phyloP scores from a whole-genome alignment of 2,888 invertebrate species.

The Entomobrya proxima region DNA sequence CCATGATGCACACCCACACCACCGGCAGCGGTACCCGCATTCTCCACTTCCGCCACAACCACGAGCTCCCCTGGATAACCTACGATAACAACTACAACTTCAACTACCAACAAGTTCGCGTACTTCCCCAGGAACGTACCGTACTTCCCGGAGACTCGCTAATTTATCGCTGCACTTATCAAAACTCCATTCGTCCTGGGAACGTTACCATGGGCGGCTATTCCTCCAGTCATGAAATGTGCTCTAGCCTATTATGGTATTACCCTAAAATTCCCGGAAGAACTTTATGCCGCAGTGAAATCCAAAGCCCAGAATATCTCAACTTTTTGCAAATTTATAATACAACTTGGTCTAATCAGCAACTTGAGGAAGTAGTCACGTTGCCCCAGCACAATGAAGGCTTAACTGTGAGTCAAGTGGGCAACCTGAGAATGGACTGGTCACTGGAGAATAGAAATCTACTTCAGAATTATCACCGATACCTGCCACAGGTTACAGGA shows the following conservation, averaged over 20 bases:
- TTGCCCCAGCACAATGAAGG: background rate
- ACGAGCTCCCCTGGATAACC: no score
- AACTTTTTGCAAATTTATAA: constrained; percentile 38
- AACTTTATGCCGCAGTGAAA: background rate
- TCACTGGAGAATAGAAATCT: background rate
- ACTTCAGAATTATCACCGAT: constrained; percentile 15
- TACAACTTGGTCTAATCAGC: constrained; percentile 33
- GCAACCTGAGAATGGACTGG: constrained; percentile 16
- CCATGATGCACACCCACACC: no score
- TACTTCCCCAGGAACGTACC: no score
- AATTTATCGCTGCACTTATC: constrained; percentile 52
- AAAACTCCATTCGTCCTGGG: constrained; percentile 36
- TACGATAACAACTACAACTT: no score
- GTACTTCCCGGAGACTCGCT: no score
- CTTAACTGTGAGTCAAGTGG: constrained; percentile 34
- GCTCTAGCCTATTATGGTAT: constrained; percentile 45
- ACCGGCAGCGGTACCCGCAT: no score
- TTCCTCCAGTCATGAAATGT: constrained; percentile 51
- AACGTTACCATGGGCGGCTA: constrained; percentile 45
- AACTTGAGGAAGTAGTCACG: background rate
- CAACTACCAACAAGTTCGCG: no score
- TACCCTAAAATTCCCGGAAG: constrained; percentile 2
- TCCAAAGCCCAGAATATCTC: background rate
- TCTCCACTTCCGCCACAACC: no score
- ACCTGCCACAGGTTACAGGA: constrained; percentile 3